phyloP scores from a whole-genome alignment of 2,113 vertebrate species.

The Festucalex cinctus region DNA sequence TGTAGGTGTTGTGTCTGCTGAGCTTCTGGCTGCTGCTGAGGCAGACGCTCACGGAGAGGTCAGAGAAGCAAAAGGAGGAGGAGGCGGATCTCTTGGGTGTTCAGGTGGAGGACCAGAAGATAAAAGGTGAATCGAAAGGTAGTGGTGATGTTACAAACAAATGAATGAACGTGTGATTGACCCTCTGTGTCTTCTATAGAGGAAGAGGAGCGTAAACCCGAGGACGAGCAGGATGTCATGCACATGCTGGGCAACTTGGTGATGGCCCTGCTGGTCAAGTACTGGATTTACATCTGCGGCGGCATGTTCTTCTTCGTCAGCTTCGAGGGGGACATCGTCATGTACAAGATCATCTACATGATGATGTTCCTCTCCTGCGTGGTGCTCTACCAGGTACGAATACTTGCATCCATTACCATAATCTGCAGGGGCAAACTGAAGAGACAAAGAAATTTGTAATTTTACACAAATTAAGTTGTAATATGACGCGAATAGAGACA shows the following conservation, averaged over 20 bases:
- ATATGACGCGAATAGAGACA: too few species aligned
- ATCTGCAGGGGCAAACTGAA: neutral
- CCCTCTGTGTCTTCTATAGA: slow-evolving; percentile 57
- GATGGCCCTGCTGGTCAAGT: slow-evolving; percentile 93
- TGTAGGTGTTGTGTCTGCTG: slow-evolving; percentile 88
- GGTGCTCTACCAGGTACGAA: slow-evolving; percentile 90
- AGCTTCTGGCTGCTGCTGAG: slow-evolving; percentile 96
- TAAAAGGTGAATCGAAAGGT: slow-evolving; percentile 78
- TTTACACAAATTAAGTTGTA: too few species aligned
- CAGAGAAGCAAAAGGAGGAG: slow-evolving; percentile 73
- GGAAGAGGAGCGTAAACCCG: slow-evolving; percentile 58
- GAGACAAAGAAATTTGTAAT: too few species aligned
- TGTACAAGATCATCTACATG: slow-evolving; percentile 99
- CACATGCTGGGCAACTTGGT: slow-evolving; percentile 89
- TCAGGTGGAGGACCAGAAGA: slow-evolving; percentile 77
- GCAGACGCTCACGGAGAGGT: slow-evolving; percentile 90
- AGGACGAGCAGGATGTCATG: slow-evolving; percentile 85
- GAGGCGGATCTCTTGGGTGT: slow-evolving; percentile 82
- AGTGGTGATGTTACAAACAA: neutral
- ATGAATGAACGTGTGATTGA: neutral
- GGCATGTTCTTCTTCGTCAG: slow-evolving; percentile 99
- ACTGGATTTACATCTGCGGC: slow-evolving; percentile 97
- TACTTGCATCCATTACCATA: neutral
- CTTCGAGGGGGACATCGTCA: slow-evolving; percentile 92
- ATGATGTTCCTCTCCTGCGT: slow-evolving; percentile 96